Conservation (phyloP, 2,797 vertebrate genomes). For the Pseudochaenichthys georgianus region DNA sequence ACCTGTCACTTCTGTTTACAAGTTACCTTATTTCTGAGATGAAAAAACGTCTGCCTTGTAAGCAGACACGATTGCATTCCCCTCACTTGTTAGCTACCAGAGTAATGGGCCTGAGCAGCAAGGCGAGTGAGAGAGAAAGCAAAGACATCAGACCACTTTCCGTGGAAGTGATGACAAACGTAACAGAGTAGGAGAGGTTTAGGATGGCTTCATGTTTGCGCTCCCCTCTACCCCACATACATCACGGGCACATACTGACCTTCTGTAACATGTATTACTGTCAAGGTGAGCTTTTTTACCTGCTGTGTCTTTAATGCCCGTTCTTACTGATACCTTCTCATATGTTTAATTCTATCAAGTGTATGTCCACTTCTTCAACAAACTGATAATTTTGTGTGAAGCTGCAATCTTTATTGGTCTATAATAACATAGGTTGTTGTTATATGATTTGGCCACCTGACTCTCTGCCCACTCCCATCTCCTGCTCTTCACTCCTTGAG, state of each 20-base stretch:
- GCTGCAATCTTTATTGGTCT: background rate
- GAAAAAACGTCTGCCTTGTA: constrained; percentile 59
- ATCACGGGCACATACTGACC: constrained; percentile 27
- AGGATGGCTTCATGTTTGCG: constrained; percentile 43
- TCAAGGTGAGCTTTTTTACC: constrained; percentile 15
- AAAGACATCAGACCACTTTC: constrained; percentile 24
- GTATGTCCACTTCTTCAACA: background rate
- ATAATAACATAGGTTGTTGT: constrained; percentile 10
- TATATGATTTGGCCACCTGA: constrained; percentile 44
- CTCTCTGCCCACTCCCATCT: constrained; percentile 58
- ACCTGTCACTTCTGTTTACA: constrained; percentile 44
- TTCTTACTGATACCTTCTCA: background rate
- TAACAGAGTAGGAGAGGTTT: constrained; percentile 44
- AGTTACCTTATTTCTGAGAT: constrained; percentile 43
- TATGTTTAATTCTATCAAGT: background rate
- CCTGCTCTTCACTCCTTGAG: constrained; percentile 42
- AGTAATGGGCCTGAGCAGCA: constrained; percentile 52
- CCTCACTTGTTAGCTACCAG: constrained; percentile 37
- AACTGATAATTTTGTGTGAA: background rate
- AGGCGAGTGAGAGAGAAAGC: constrained; percentile 13
- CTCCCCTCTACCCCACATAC: constrained; percentile 11
- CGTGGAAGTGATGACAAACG: constrained; percentile 57
- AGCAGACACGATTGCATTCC: constrained; percentile 51
- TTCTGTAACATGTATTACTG: constrained; percentile 26
- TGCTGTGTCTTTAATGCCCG: constrained; percentile 1